These are phyloP conservation scores for Muscina levida DNA, from an alignment of 2,888 invertebrate genomes.

Conservation along the genomic window DNA sequence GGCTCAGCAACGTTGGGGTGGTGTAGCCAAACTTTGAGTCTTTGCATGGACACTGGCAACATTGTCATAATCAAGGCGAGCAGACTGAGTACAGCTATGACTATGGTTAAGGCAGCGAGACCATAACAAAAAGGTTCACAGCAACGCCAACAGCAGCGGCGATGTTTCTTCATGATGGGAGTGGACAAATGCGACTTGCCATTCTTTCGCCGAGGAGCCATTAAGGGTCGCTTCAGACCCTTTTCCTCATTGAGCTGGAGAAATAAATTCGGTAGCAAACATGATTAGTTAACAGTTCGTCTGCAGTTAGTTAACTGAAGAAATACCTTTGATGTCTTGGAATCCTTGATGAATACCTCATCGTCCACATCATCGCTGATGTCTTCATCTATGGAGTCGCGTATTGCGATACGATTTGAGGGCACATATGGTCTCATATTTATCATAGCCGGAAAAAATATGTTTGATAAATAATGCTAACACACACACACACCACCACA, in stretches of 20 bases:
- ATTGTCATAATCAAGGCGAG: conserved; percentile 84
- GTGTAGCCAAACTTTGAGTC: conserved; percentile 82
- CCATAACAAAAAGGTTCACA: conserved; percentile 86
- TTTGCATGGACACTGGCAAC: conserved; percentile 84
- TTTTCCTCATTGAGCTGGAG: conserved; percentile 84
- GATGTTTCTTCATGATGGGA: conserved; percentile 81
- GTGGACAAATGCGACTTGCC: conserved; percentile 79
- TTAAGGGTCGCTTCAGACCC: conserved; percentile 86
- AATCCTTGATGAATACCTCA: conserved; percentile 88
- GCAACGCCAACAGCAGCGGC: conserved; percentile 82
- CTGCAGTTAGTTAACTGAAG: not conserved
- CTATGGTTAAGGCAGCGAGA: conserved; percentile 82
- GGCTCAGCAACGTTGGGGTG: conserved; percentile 70
- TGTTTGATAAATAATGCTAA: conserved; percentile 27
- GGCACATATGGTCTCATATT: conserved; percentile 83
- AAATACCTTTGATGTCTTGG: conserved; percentile 83
- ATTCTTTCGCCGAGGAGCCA: conserved; percentile 86
- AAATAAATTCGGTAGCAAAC: not conserved
- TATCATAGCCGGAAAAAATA: conserved; percentile 72
- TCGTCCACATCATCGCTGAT: conserved; percentile 88
- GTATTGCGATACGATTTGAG: conserved; percentile 83
- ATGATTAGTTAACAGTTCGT: not conserved
- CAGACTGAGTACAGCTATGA: conserved; percentile 83
- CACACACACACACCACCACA: too few species aligned
- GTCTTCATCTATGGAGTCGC: conserved; percentile 87